phyloP scores from a whole-genome alignment of 2,113 vertebrate genomes.

The Helogale parvula region DNA sequence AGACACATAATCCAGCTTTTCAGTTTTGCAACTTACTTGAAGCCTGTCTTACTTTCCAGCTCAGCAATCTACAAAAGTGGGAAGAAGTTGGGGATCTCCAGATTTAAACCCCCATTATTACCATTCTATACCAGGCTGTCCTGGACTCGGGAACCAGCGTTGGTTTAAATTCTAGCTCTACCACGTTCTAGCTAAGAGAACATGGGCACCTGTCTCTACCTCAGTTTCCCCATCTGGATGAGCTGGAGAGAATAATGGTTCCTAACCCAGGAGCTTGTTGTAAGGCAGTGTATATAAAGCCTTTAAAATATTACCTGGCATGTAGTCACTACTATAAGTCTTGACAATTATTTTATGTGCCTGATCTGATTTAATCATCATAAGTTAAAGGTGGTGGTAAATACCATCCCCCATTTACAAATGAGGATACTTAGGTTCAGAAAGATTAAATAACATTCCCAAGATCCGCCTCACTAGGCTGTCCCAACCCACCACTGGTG shows the following conservation, averaged over 20 bases:
- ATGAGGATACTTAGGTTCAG: neutral
- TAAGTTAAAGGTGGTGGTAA: neutral
- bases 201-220: neutral
- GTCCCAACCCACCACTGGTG: neutral
- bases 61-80: neutral
- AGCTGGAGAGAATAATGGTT: neutral
- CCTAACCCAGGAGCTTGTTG: neutral
- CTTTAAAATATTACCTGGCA: neutral
- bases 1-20: neutral
- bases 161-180: neutral
- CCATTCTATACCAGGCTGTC: neutral
- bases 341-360: neutral
- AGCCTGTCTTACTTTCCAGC: neutral
- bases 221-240: neutral
- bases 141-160: neutral
- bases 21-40: neutral
- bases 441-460: neutral
- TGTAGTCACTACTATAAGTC: neutral
- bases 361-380: neutral
- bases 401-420: neutral
- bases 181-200: neutral
- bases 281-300: neutral
- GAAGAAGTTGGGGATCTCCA: neutral
- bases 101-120: neutral
- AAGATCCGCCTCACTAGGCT: neutral